These are phyloP conservation scores for Leptinotarsa juncta DNA, from an alignment of 2,888 invertebrate genomes.

Conservation along the genomic window DNA sequence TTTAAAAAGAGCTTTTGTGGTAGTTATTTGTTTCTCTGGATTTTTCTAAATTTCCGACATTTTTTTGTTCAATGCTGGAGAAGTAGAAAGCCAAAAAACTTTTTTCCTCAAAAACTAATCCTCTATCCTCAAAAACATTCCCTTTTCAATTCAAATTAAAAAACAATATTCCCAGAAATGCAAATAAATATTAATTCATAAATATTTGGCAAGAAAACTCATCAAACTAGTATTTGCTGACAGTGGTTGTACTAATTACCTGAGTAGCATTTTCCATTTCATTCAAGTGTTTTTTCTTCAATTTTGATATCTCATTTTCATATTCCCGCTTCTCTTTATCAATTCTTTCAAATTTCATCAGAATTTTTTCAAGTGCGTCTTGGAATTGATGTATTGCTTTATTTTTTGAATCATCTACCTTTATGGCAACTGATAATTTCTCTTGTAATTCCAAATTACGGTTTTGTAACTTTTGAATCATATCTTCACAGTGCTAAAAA, in stretches of 20 bases:
- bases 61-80: too few species aligned
- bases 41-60: too few species aligned
- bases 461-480: constrained; percentile 80
- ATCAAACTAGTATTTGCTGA: too few species aligned
- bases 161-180: too few species aligned
- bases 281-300: constrained; percentile 50
- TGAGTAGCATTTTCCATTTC: constrained; percentile 58
- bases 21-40: too few species aligned
- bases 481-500: constrained; percentile 78
- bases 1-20: too few species aligned
- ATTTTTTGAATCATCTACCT: constrained; percentile 83
- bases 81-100: too few species aligned
- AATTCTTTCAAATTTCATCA: constrained; percentile 57
- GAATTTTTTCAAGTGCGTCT: constrained; percentile 72
- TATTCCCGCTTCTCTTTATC: constrained; percentile 58
- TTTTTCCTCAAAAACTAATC: too few species aligned
- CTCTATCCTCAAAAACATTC: too few species aligned
- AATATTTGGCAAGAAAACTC: too few species aligned
- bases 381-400: constrained; percentile 74
- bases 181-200: too few species aligned
- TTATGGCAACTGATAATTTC: constrained; percentile 81
- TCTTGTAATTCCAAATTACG: constrained; percentile 82
- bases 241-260: constrained; percentile 46
- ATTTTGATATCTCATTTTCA: constrained; percentile 54
- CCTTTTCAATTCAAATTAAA: too few species aligned